Evolutionary conservation across 2,888 invertebrate genomes (phyloP).

Genomic region (Strigamia crassipes): DNA sequence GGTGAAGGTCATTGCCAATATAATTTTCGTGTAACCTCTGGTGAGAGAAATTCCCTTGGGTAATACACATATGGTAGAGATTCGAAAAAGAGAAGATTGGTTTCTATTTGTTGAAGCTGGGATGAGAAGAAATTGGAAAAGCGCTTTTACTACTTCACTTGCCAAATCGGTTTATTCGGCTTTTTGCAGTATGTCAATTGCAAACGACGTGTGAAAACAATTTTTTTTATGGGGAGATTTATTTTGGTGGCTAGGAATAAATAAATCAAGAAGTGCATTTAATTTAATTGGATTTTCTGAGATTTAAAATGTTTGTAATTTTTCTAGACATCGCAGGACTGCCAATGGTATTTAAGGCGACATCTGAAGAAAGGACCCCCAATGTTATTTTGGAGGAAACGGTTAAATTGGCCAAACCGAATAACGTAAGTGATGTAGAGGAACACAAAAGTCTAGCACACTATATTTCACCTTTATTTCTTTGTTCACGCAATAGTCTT

Average conservation of each 20-base stretch:
- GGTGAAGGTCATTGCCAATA: neutral
- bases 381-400: slow-evolving; percentile 46
- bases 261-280: no score
- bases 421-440: neutral
- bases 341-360: neutral
- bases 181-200: neutral
- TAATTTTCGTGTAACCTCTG: neutral
- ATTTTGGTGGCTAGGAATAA: no score
- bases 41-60: neutral
- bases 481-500: slow-evolving; percentile 47
- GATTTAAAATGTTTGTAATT: neutral
- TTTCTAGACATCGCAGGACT: neutral
- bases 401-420: slow-evolving; percentile 28
- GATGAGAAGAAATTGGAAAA: slow-evolving; percentile 22
- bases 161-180: slow-evolving; percentile 9
- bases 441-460: neutral
- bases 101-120: neutral
- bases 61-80: neutral
- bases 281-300: neutral
- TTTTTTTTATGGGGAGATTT: neutral
- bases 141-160: neutral
- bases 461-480: neutral
- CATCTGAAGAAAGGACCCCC: slow-evolving; percentile 16
- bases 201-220: neutral
- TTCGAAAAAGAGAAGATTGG: neutral